Percentiles rank a stretch among this genome's conserved stretches.
These are phyloP conservation scores for Rotaria socialis DNA, from an alignment of 2,888 invertebrate genomes.

Conservation along the genomic window DNA sequence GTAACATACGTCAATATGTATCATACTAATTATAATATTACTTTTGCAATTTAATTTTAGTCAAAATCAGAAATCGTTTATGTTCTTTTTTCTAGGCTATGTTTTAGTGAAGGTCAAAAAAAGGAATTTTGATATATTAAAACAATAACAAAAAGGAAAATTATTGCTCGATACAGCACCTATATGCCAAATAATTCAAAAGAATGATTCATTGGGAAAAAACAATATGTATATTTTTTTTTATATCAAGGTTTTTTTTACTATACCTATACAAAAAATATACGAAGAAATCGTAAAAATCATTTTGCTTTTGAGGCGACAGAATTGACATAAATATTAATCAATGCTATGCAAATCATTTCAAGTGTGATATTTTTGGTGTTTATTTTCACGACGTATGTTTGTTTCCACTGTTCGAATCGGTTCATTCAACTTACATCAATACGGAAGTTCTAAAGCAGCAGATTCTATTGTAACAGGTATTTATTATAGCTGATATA, in stretches of 20 bases:
- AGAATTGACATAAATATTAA: neutral
- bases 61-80: neutral
- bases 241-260: neutral
- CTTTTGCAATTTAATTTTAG: neutral
- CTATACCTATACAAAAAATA: too few relatives aligned
- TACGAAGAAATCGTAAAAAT: too few relatives aligned
- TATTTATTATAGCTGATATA: neutral
- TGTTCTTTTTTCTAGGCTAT: neutral
- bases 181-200: neutral
- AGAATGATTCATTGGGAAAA: neutral
- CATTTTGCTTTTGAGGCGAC: too few relatives aligned
- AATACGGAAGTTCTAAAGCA: neutral
- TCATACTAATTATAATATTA: too few relatives aligned
- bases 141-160: too few relatives aligned
- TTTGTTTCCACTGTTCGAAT: neutral
- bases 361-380: neutral
- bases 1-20: too few relatives aligned
- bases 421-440: constrained; percentile 15
- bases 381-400: neutral
- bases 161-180: too few relatives aligned
- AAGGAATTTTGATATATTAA: neutral
- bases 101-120: neutral
- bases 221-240: neutral
- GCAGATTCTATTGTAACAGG: neutral
- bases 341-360: neutral